phyloP scores from a whole-genome alignment of 2,113 vertebrate genomes.

The Xiphophorus maculatus region DNA sequence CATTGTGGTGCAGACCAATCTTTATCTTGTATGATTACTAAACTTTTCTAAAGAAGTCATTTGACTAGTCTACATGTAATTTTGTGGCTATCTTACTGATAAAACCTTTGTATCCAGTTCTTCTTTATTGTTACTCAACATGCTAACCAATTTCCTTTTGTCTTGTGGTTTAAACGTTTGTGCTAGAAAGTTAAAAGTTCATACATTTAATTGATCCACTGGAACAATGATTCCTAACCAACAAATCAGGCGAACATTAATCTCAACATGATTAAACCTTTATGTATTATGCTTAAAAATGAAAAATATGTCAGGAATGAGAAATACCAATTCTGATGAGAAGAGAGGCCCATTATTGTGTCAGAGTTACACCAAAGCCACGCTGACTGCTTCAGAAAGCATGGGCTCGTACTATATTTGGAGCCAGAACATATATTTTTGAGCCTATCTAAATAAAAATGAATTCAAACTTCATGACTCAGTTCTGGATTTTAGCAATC shows the following conservation, averaged over 20 bases:
- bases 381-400: too few species aligned
- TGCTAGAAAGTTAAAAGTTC: neutral
- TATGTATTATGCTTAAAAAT: neutral
- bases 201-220: neutral
- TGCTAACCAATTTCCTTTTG: too few species aligned
- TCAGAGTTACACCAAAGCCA: too few species aligned
- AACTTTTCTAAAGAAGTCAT: too few species aligned
- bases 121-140: too few species aligned
- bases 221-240: neutral
- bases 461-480: neutral
- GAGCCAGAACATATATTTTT: neutral
- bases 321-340: neutral
- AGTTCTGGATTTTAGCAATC: neutral
- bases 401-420: too few species aligned
- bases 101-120: too few species aligned
- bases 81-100: too few species aligned
- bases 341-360: too few species aligned
- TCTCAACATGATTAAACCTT: neutral
- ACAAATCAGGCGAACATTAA: neutral
- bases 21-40: too few species aligned
- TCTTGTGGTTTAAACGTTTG: neutral
- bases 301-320: neutral
- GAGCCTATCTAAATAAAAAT: neutral
- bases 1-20: too few species aligned
- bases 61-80: too few species aligned